Base-by-base conservation (phyloP, 2,797 vertebrate species). In the Pangasius macronema region DNA sequence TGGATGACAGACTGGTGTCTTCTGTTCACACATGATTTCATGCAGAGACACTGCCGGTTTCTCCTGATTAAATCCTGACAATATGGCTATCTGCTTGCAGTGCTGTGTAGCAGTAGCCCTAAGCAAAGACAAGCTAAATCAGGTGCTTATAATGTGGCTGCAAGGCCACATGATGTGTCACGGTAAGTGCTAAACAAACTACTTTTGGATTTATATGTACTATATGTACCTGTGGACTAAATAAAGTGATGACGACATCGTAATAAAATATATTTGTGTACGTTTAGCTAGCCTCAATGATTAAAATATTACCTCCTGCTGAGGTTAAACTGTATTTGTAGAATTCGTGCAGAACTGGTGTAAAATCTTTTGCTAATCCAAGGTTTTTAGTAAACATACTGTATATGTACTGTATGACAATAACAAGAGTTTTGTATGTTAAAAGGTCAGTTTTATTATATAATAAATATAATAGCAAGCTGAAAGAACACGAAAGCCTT, bases 21-120 rank as follows among this genome's bases (percentile, higher is more conserved):
- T 82, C 87, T 87, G 75, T n/a, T 42, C 2, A 20, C 87, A 85
- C 79, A 67, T 81, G 72, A 85, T 83, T 72, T 72, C 89, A 81
- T 30, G 42, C 89, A 72, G 88, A 76, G 89, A 76, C 53, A 18
- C 82, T 77, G 65, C 80, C 85, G 86, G 30, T 79, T 82, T 53
- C 16, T 85, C 84, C 55, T 88, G 90, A 85, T 90, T 85, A 89
- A 90, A 86, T 89, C 67, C 84, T 65, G 57, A 80, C 86, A 87
- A 85, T 85, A 85, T 89, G 88, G 67, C 68, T 33, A 76, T 75
- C 16, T 55, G 18, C 20, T 36, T 79, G 76, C 30, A 36, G 76
- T 22, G 30, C 30, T 55, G 18, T 55, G 27, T 76, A 76, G 46
- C 73, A 76, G 77, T 76, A 33, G 72, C 80, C 65, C 51, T 20